Conservation (phyloP, 2,113 vertebrate genomes). For the Bungarus multicinctus region DNA sequence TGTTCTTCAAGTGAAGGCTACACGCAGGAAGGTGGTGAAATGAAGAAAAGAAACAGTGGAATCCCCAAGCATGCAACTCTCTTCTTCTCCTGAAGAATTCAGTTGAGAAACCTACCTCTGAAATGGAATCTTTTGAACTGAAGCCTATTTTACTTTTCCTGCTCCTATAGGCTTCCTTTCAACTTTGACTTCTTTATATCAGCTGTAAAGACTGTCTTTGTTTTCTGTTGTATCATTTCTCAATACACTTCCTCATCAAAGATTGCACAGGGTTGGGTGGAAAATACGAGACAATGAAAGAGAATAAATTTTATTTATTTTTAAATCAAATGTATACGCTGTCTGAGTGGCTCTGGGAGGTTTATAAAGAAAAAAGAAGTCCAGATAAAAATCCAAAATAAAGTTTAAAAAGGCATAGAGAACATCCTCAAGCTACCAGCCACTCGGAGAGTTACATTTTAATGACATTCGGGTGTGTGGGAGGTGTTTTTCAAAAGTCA, state of each 20-base stretch:
- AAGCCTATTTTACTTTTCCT: slow-evolving; percentile 68
- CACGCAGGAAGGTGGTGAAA: slow-evolving; percentile 28
- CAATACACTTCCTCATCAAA: slow-evolving; percentile 35
- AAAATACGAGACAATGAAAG: slow-evolving; percentile 48
- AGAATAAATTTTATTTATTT: slow-evolving; percentile 55
- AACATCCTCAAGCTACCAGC: background rate
- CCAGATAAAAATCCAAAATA: background rate
- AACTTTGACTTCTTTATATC: slow-evolving; percentile 79
- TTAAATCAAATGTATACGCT: slow-evolving; percentile 17
- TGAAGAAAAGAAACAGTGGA: slow-evolving; percentile 39
- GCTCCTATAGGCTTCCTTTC: slow-evolving; percentile 68
- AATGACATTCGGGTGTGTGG: background rate
- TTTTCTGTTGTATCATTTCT: slow-evolving; percentile 61
- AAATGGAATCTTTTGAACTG: slow-evolving; percentile 67
- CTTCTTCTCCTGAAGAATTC: slow-evolving; percentile 49
- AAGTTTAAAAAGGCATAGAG: background rate
- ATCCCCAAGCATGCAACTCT: slow-evolving; percentile 45
- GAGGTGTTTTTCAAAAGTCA: slow-evolving; percentile 41
- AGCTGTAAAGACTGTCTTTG: slow-evolving; percentile 75
- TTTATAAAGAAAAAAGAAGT: background rate
- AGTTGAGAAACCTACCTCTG: slow-evolving; percentile 49
- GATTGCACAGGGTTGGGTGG: slow-evolving; percentile 52
- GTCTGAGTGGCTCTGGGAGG: background rate
- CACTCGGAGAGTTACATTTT: slow-evolving; percentile 26
- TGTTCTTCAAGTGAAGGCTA: slow-evolving; percentile 43